Evolutionary conservation across 2,113 vertebrate species (phyloP).

Genomic region (Stegostoma tigrinum): DNA sequence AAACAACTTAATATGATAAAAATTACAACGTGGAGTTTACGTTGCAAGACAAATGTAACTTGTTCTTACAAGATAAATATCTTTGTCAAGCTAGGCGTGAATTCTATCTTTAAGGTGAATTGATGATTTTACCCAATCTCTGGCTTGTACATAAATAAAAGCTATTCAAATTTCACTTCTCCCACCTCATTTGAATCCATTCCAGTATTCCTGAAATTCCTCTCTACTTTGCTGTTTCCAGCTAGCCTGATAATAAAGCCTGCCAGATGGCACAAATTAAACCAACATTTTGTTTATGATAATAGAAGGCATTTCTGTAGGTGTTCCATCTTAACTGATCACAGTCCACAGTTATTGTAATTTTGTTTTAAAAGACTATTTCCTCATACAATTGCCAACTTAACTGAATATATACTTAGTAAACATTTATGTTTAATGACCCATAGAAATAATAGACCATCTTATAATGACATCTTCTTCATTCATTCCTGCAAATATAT

Average conservation of each 20-base stretch:
- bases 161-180: neutral
- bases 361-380: neutral
- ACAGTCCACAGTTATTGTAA: neutral
- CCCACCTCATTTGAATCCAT: neutral
- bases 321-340: neutral
- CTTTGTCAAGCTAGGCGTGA: neutral
- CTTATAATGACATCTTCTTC: neutral
- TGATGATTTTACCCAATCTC: neutral
- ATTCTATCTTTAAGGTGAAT: neutral
- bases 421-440: neutral
- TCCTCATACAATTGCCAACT: neutral
- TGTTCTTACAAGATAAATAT: neutral
- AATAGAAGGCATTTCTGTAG: neutral
- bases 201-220: neutral
- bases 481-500: neutral
- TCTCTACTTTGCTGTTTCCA: neutral
- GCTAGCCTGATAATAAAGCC: neutral
- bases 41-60: too few relatives aligned
- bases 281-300: neutral
- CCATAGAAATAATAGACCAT: neutral
- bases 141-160: neutral
- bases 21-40: neutral
- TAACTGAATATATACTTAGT: neutral
- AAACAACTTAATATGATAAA: neutral
- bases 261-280: neutral